Conservation (phyloP, 2,113 vertebrate genomes). For the Sphyrna mokarran region DNA sequence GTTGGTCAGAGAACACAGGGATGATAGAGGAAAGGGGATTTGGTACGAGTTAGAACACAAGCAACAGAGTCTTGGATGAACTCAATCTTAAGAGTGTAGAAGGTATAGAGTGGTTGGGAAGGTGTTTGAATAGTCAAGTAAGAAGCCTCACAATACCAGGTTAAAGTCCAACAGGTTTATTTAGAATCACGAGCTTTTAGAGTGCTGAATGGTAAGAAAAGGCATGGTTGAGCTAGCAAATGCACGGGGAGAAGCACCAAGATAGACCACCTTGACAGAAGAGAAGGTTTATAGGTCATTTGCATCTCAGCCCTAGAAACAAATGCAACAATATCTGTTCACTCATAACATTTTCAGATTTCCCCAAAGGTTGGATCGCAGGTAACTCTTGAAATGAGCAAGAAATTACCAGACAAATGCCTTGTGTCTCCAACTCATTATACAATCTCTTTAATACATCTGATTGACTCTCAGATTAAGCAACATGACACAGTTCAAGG, state of each 20-base stretch:
- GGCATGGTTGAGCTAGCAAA: too few species aligned
- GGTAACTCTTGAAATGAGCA: background rate
- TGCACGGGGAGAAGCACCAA: too few species aligned
- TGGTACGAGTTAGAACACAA: background rate
- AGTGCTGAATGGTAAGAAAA: too few species aligned
- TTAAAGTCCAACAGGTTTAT: too few species aligned
- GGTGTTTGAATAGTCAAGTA: too few species aligned
- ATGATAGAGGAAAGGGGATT: background rate
- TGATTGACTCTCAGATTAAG: background rate
- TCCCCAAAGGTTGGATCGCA: background rate
- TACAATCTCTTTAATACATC: background rate
- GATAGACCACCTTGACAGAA: too few species aligned
- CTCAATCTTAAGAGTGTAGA: too few species aligned
- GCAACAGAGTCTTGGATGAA: too few species aligned
- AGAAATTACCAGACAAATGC: background rate
- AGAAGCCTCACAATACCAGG: too few species aligned
- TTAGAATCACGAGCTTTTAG: too few species aligned
- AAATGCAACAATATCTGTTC: background rate
- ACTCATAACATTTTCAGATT: background rate
- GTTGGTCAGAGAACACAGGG: background rate
- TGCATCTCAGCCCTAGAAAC: background rate
- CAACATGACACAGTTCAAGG: background rate
- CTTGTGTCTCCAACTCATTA: background rate
- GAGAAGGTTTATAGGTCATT: too few species aligned
- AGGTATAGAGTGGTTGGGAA: too few species aligned